Percentiles rank a stretch among this genome's conserved stretches.
These are phyloP conservation scores for Takifugu flavidus DNA, from an alignment of 2,113 vertebrate species.

Conservation along the genomic window DNA sequence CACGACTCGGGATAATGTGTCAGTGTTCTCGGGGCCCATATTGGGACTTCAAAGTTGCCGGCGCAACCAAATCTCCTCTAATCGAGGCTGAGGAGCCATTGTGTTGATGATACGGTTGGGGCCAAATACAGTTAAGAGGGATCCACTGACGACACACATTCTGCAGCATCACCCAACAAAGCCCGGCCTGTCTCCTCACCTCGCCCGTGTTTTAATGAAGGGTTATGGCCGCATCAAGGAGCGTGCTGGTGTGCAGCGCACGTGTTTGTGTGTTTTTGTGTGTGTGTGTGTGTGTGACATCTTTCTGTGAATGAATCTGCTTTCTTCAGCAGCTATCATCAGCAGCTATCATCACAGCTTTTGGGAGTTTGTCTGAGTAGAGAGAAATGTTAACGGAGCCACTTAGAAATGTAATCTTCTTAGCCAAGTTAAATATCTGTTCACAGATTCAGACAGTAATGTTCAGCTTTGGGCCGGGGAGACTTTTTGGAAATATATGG, in stretches of 20 bases:
- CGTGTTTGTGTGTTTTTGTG: conserved; percentile 27
- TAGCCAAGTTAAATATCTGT: conserved; percentile 69
- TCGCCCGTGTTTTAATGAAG: conserved; percentile 69
- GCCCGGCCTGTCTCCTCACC: conserved; percentile 63
- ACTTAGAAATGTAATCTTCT: conserved; percentile 69
- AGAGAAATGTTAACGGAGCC: conserved; percentile 60
- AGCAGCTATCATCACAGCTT: conserved; percentile 65
- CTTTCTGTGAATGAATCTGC: conserved; percentile 68
- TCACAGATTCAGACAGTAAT: conserved; percentile 62
- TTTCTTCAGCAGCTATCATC: conserved; percentile 64
- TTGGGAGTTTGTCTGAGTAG: conserved; percentile 54
- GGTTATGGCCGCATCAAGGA: conserved; percentile 63
- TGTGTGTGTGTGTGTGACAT: conserved; percentile 25
- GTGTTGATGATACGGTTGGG: conserved; percentile 64
- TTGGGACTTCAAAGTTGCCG: conserved; percentile 63
- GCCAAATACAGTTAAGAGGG: conserved; percentile 65
- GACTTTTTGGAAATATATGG: conserved; percentile 37
- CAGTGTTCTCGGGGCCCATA: conserved; percentile 50
- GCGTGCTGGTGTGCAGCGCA: conserved; percentile 27
- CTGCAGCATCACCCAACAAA: conserved; percentile 62
- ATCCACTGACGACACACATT: conserved; percentile 63
- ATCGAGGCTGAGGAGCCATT: conserved; percentile 62
- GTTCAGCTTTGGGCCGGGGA: conserved; percentile 45
- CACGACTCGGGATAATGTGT: conserved; percentile 12
- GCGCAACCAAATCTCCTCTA: conserved; percentile 65